phyloP scores from a whole-genome alignment of 2,797 vertebrate species.

The Parauchenoglanis ngamensis region DNA sequence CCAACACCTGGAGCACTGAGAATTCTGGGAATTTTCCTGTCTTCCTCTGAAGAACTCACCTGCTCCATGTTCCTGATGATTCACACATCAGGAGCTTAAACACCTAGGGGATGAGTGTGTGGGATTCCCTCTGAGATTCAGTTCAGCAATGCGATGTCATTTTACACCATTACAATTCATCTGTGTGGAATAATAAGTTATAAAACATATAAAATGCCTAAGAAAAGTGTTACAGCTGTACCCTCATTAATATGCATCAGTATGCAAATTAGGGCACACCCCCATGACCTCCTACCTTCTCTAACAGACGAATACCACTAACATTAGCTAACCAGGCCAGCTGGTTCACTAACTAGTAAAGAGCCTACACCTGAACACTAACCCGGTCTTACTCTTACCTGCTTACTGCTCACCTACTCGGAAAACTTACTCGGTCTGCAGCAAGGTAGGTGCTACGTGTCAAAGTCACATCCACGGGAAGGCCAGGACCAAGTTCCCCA shows the following conservation, averaged over 20 bases:
- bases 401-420: too few relatives aligned
- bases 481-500: too few relatives aligned
- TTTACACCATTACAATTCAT: too few relatives aligned
- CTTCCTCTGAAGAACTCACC: neutral
- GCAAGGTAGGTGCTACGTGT: too few relatives aligned
- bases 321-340: neutral
- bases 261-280: neutral
- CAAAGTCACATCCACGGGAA: too few relatives aligned
- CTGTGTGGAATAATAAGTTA: neutral
- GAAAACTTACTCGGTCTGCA: too few relatives aligned
- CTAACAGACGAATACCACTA: neutral
- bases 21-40: constrained; percentile 1
- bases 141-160: neutral
- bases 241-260: neutral
- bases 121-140: neutral
- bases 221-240: neutral
- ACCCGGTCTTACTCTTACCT: neutral
- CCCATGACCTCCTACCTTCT: neutral
- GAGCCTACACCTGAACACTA: neutral
- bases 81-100: neutral
- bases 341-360: neutral
- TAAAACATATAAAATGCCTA: neutral
- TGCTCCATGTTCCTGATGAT: neutral
- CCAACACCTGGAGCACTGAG: neutral
- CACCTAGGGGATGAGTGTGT: neutral